Evolutionary conservation across 2,113 vertebrate species (phyloP), one percentile per base, ranked within the genome.

Genomic region (Litocranius walleri): DNA sequence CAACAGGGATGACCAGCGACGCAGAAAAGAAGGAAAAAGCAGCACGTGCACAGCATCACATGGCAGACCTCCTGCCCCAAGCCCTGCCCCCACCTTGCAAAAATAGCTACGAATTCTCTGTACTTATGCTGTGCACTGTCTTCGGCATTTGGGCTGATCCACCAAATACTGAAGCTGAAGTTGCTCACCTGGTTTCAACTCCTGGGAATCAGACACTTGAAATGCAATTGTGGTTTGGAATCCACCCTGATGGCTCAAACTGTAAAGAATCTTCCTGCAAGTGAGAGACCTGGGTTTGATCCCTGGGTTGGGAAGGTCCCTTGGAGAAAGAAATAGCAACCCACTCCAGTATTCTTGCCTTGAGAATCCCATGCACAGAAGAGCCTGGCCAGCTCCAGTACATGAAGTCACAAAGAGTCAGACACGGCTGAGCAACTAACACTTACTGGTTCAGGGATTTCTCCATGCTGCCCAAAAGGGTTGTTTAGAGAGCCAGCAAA

Each of bases 1-100:
- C 7, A 11, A 15, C 7, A 25, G 67, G 67, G 52, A 80, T 27
- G 12, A 67, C 16, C 14, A 12, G 87, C n/a, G 19, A 50, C 0
- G 7, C 30, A 62, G 84, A 92, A 64, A 40, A 57, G 43, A 91
- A 40, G 50, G 25, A 43, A 97, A 64, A 57, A 45, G 15, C 14
- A 27, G 23, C 0, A 1, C 2, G 7, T 13, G 17, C 10, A 33
- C 2, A 15, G 4, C 13, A 52, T 52, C 29, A 8, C 15, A 14
- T 1, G 13, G 56, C 74, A 3, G 7, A 10, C 5, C 50, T 8
- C 1, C 30, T 19, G 15, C 52, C 71, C 15, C n/a, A 7, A 30
- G 27, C 15, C 33, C 45, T 25, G 27, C 23, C 8, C 61, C 62
- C 5, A 0, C 21, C 40, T 80, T 9, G 6, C 29, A 50, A 77